Conservation (phyloP, 1,140 invertebrate genomes). For the Oryctes rhinoceros region DNA sequence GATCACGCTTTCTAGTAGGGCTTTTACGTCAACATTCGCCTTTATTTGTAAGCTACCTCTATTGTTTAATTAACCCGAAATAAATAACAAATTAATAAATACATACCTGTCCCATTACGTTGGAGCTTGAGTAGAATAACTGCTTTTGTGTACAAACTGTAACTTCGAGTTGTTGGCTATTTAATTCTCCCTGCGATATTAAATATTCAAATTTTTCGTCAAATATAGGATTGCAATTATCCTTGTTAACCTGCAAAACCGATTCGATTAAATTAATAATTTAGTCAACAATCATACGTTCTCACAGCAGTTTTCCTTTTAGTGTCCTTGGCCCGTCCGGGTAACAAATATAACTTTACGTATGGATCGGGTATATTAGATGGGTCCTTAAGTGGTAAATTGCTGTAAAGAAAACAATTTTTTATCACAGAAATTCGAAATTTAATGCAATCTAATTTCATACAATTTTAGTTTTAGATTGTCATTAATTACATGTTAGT, state of each 20-base stretch:
- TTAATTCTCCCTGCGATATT: slow-evolving; percentile 78
- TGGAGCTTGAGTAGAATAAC: slow-evolving; percentile 77
- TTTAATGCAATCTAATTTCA: no score
- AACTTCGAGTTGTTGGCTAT: slow-evolving; percentile 77
- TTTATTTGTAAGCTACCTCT: no score
- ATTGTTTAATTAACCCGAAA: no score
- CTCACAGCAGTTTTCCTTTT: slow-evolving; percentile 87
- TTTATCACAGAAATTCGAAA: no score
- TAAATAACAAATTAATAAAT: not conserved
- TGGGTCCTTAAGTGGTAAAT: slow-evolving; percentile 87
- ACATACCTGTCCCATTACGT: slow-evolving; percentile 80
- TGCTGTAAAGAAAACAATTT: slow-evolving; percentile 62
- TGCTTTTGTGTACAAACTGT: slow-evolving; percentile 86
- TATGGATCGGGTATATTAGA: slow-evolving; percentile 93
- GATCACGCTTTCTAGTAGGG: no score
- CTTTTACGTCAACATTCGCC: no score
- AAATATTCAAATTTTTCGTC: slow-evolving; percentile 91
- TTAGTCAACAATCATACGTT: not conserved
- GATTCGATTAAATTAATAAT: slow-evolving; percentile 33
- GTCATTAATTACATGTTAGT: not conserved
- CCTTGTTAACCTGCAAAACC: slow-evolving; percentile 74
- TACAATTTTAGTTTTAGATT: no score
- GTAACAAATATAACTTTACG: slow-evolving; percentile 91
- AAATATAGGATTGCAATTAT: slow-evolving; percentile 90
- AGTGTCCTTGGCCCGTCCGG: slow-evolving; percentile 84